A percentile compares a stretch with the other conserved stretches of the same genome.
These are phyloP conservation scores for Aphelenchoides besseyi DNA, from an alignment of 1,140 invertebrate species.

Conservation along the genomic window DNA sequence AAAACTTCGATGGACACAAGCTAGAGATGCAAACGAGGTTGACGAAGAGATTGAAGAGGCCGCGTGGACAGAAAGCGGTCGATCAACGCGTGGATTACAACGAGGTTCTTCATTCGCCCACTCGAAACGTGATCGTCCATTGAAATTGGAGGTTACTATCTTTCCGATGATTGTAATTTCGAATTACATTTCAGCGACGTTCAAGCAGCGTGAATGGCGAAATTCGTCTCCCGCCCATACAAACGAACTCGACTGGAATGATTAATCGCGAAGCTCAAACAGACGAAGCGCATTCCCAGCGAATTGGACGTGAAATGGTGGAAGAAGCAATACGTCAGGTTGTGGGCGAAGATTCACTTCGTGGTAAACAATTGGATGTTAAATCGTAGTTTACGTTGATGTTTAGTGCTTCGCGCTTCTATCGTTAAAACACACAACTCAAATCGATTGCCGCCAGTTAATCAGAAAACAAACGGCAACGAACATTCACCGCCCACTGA, in stretches of 20 bases:
- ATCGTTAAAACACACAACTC: not conserved
- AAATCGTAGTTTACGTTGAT: not conserved
- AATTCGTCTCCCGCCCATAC: conserved; percentile 17
- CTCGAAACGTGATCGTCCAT: not conserved
- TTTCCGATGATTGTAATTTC: not conserved
- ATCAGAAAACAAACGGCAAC: not conserved
- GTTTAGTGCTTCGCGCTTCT: not conserved
- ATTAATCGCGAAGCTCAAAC: conserved; percentile 8
- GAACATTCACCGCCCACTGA: not conserved
- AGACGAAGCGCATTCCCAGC: not conserved
- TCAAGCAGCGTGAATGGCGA: conserved; percentile 51
- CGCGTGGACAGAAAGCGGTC: not conserved
- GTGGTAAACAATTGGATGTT: not conserved
- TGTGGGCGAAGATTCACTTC: conserved; percentile 7
- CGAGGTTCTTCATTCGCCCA: not conserved
- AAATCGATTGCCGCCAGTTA: not conserved
- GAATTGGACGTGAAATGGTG: conserved; percentile 3
- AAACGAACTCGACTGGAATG: not conserved
- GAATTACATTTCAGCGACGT: conserved; percentile 35
- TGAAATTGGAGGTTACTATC: not conserved
- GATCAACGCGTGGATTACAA: not conserved
- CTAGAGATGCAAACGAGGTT: conserved; percentile 8
- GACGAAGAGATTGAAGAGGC: conserved; percentile 4
- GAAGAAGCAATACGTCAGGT: conserved; percentile 16
- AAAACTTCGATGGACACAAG: conserved; percentile 31